Conservation (phyloP, 2,888 invertebrate species). For the Entomobrya proxima region DNA sequence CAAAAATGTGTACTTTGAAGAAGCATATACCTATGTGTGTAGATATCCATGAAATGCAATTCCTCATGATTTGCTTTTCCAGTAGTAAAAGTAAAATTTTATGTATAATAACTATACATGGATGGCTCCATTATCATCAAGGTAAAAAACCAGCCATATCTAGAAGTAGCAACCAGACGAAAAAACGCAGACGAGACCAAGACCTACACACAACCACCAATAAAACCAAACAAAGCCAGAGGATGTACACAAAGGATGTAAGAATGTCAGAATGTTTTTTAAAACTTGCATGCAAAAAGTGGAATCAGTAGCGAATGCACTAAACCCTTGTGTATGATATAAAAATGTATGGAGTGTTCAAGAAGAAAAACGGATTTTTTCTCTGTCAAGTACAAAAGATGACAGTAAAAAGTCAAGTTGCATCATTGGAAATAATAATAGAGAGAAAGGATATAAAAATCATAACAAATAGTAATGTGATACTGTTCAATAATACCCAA, state of each 20-base stretch:
- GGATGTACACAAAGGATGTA: no score
- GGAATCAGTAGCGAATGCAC: neutral
- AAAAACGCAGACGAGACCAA: no score
- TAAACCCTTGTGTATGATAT: neutral
- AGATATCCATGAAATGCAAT: conserved; percentile 17
- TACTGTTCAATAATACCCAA: neutral
- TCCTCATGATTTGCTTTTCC: neutral
- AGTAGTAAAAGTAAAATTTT: neutral
- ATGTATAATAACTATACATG: neutral
- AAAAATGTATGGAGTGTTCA: no score
- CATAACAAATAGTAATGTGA: neutral
- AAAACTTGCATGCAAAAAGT: no score
- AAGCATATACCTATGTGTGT: no score
- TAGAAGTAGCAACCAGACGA: no score
- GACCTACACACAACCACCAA: no score
- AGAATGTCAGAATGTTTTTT: no score
- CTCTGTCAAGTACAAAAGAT: conserved; percentile 10
- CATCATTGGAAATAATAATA: conserved; percentile 1
- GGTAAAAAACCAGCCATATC: no score
- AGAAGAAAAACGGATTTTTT: neutral
- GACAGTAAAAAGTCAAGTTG: conserved; percentile 4
- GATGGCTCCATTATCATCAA: neutral
- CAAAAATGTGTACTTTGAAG: no score
- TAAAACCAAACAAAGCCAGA: no score
- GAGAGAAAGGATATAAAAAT: neutral